Percentiles rank a stretch among this genome's conserved stretches.
phyloP scores from a whole-genome alignment of 2,888 invertebrate genomes.

The Chesias legatella region DNA sequence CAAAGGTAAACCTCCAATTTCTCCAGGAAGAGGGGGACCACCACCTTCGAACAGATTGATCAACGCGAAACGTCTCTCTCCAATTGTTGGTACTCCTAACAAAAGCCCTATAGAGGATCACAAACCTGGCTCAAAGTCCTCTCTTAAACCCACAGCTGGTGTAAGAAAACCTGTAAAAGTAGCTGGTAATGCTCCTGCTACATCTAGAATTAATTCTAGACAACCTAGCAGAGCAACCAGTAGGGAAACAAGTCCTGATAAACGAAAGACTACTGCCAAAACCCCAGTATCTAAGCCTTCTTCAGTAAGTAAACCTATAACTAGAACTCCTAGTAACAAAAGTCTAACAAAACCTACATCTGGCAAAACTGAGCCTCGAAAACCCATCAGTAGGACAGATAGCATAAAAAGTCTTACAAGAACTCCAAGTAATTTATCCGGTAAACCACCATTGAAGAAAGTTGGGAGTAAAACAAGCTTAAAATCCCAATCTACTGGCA shows the following conservation, averaged over 20 bases:
- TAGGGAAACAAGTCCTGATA: conserved; percentile 69
- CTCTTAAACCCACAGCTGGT: conserved; percentile 45
- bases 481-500: conserved; percentile 54
- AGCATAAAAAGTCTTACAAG: conserved; percentile 67
- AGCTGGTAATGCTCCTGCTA: conserved; percentile 58
- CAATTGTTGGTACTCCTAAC: conserved; percentile 74
- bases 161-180: conserved; percentile 56
- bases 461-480: conserved; percentile 16
- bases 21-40: conserved; percentile 69
- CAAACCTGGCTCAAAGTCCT: conserved; percentile 44
- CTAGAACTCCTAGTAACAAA: conserved; percentile 53
- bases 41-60: conserved; percentile 70
- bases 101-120: conserved; percentile 68
- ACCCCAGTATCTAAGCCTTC: conserved; percentile 39
- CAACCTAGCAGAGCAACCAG: conserved; percentile 63
- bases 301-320: conserved; percentile 45
- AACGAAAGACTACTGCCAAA: conserved; percentile 47
- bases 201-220: conserved; percentile 69
- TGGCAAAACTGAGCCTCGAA: conserved; percentile 57
- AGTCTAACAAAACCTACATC: conserved; percentile 50
- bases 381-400: conserved; percentile 62
- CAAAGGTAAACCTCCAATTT: conserved; percentile 73
- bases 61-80: conserved; percentile 70
- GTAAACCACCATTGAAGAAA: conserved; percentile 62
- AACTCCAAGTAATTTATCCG: conserved; percentile 60